Conservation (phyloP, 2,113 vertebrate species). For the Perca flavescens region DNA sequence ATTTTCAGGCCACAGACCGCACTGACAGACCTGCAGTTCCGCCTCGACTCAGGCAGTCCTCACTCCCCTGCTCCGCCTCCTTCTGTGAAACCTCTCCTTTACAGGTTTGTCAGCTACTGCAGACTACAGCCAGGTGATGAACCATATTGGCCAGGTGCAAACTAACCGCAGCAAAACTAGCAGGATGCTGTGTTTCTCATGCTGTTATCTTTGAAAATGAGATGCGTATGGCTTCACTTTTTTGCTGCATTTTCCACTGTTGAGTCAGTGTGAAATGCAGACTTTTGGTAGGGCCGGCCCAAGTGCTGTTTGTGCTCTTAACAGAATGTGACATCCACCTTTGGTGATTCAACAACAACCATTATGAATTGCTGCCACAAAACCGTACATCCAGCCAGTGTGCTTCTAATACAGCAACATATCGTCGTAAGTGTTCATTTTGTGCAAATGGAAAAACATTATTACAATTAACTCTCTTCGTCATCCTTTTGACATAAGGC, state of each 20-base stretch:
- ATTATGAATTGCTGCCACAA: slow-evolving; percentile 68
- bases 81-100: background rate
- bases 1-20: slow-evolving; percentile 10
- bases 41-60: background rate
- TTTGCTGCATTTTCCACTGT: background rate
- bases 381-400: slow-evolving; percentile 84
- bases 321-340: no score
- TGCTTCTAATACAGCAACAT: slow-evolving; percentile 80
- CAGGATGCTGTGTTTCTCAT: background rate
- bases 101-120: slow-evolving; percentile 34
- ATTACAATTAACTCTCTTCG: no score
- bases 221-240: background rate
- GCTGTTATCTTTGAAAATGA: background rate
- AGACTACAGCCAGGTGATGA: background rate
- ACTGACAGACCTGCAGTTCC: slow-evolving; percentile 21
- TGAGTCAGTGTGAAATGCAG: background rate
- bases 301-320: no score
- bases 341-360: background rate
- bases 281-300: background rate
- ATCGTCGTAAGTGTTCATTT: slow-evolving; percentile 78
- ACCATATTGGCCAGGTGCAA: background rate
- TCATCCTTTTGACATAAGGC: background rate
- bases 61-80: background rate
- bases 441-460: no score
- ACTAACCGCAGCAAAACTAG: background rate